These are phyloP conservation scores for Drosophila saltans DNA, from an alignment of 1,140 invertebrate genomes.

Conservation along the genomic window DNA sequence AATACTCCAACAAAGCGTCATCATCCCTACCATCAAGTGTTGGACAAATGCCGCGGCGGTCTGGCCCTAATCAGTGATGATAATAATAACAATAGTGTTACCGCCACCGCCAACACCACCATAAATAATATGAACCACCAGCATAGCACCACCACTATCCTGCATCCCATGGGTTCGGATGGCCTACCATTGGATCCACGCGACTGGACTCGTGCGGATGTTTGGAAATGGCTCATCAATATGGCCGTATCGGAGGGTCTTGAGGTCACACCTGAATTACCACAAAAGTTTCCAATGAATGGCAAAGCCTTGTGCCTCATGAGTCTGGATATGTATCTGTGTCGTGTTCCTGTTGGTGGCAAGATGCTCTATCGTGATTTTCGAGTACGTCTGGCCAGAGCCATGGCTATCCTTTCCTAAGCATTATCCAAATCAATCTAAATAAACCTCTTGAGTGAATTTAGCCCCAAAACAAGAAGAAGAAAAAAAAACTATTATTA, in stretches of 20 bases:
- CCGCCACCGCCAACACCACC: conserved; percentile 15
- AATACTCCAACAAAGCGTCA: conserved; percentile 48
- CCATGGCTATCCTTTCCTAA: conserved; percentile 75
- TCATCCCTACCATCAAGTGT: conserved; percentile 70
- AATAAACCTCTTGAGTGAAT: background rate
- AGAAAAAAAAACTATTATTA: background rate
- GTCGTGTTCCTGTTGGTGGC: conserved; percentile 87
- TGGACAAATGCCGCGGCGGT: conserved; percentile 66
- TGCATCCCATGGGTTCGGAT: conserved; percentile 71
- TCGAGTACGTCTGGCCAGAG: conserved; percentile 76
- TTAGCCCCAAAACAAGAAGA: conserved; percentile 3
- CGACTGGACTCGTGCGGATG: conserved; percentile 88
- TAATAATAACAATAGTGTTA: conserved; percentile 59
- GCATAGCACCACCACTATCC: conserved; percentile 19
- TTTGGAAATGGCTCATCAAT: conserved; percentile 86
- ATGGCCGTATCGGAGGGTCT: conserved; percentile 86
- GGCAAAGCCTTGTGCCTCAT: conserved; percentile 91
- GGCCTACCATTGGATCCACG: conserved; percentile 86
- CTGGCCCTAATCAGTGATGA: conserved; percentile 53
- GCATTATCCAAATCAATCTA: conserved; percentile 1
- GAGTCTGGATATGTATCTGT: conserved; percentile 89
- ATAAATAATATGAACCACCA: conserved; percentile 16
- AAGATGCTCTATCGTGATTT: conserved; percentile 86
- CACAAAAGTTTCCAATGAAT: conserved; percentile 89
- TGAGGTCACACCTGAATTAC: conserved; percentile 83